Evolutionary conservation across 2,113 vertebrate species (phyloP), one percentile per base, ranked within the genome.

Genomic region (Xyliphius kryptos): DNA sequence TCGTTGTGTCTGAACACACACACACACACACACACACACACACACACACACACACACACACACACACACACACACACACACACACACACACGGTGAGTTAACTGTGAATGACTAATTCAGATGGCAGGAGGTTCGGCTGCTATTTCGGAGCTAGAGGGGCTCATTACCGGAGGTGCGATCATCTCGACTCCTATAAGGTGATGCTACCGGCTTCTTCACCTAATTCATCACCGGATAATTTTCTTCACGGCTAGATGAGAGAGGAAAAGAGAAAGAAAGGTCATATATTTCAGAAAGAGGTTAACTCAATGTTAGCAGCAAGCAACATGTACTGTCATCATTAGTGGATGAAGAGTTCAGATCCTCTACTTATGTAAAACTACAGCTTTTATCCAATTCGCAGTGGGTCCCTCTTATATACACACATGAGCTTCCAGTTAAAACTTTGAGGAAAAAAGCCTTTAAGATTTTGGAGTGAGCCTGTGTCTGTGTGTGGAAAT

Each of bases 151-250:
- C 84, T 76, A 81, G 41, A 85, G 85, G 79, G 89, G 84, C 88
- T 89, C 89, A 91, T 93, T 92, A 91, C 81, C 83, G 64, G 74
- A 92, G 85, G 87, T 90, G 89, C 77, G 83, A 93, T 85, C 80
- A 78, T 79, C 82, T 79, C 82, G 77, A 86, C 82, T 84, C 81
- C 68, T 76, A 69, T 53, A 77, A 67, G 67, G 83, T 80, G 79
- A 56, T 68, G 77, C 77, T 77, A 78, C 77, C 67, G 70, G 72
- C 82, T 83, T 86, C 82, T 72, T 68, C 82, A 80, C 78, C 80
- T 85, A 67, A 67, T 75, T 56, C 79, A 62, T 70, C 43, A 64
- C 1, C 59, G 16, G 52, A 83, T 79, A 81, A 78, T 70, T 78
- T 83, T 81, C 80, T 81, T 88, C 88, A 80, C 78, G 79, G 82